Evolutionary conservation across 1,140 invertebrate species (phyloP).

Genomic region (Aphidius ervi): DNA sequence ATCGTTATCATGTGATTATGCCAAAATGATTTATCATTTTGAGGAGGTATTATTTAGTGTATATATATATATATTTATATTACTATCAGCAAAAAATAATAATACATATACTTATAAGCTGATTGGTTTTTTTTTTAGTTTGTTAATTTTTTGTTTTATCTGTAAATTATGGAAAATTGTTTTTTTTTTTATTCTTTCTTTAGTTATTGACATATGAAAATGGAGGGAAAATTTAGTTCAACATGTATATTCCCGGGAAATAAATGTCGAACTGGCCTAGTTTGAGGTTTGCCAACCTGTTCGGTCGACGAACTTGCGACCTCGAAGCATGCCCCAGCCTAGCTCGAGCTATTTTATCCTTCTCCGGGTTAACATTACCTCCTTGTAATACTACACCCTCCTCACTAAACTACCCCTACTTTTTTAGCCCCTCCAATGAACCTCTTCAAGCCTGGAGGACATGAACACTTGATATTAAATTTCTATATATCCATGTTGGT

Average conservation of each 20-base stretch:
- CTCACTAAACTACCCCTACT: not conserved
- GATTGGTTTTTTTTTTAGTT: too few species aligned
- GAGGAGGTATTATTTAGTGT: too few species aligned
- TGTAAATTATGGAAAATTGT: too few species aligned
- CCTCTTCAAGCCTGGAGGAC: not conserved
- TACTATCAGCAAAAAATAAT: too few species aligned
- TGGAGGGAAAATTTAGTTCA: too few species aligned
- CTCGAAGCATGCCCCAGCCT: slow-evolving; percentile 35
- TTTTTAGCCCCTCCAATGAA: not conserved
- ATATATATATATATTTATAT: too few species aligned
- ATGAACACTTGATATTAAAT: not conserved
- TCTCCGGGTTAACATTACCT: slow-evolving; percentile 1
- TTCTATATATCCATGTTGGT: not conserved
- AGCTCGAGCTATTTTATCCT: slow-evolving; percentile 23
- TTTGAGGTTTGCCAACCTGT: slow-evolving; percentile 37
- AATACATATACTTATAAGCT: too few species aligned
- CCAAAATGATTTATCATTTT: too few species aligned
- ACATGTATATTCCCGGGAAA: not conserved
- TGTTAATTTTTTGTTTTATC: too few species aligned
- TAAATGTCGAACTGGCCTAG: slow-evolving; percentile 2
- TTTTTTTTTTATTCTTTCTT: too few species aligned
- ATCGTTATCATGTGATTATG: too few species aligned
- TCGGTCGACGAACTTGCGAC: slow-evolving; percentile 50
- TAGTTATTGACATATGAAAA: too few species aligned
- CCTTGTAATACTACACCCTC: not conserved